These are phyloP conservation scores for Anoplophora glabripennis DNA, from an alignment of 1,140 invertebrate species.

Conservation along the genomic window DNA sequence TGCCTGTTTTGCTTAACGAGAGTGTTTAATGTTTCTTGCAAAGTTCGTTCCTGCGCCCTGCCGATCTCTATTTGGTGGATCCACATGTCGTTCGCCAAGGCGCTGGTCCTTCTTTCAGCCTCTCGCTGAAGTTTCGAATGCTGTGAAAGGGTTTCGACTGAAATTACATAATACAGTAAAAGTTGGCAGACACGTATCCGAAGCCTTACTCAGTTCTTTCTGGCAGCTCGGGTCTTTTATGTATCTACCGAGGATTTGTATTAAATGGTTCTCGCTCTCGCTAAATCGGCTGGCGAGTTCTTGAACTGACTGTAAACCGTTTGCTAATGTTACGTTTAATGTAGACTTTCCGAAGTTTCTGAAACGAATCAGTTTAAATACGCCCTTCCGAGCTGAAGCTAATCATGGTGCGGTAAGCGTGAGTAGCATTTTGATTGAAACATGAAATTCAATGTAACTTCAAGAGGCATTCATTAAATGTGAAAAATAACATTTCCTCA, in stretches of 20 bases:
- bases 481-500: not conserved
- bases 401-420: conserved; percentile 1
- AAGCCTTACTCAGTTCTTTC: conserved; percentile 25
- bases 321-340: conserved; percentile 10
- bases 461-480: not conserved
- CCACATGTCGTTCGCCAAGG: conserved; percentile 31
- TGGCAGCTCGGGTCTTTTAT: conserved; percentile 19
- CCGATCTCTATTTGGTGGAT: conserved; percentile 30
- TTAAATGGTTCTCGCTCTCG: conserved; percentile 21
- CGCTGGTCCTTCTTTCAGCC: conserved; percentile 26
- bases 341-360: conserved; percentile 18
- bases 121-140: conserved; percentile 33
- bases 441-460: too few relatives aligned
- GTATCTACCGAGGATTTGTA: conserved; percentile 25
- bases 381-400: not conserved
- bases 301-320: conserved; percentile 20
- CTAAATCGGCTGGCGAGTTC: conserved; percentile 12
- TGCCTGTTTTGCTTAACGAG: conserved; percentile 34
- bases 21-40: conserved; percentile 26
- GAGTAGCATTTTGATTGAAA: not conserved
- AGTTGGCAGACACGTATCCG: not conserved
- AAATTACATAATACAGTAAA: conserved; percentile 16
- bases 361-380: not conserved
- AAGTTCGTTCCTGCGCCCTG: conserved; percentile 26
- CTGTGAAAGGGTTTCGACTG: conserved; percentile 24